Evolutionary conservation across 2,113 vertebrate genomes (phyloP).

Genomic region (Lampris megalopsis): DNA sequence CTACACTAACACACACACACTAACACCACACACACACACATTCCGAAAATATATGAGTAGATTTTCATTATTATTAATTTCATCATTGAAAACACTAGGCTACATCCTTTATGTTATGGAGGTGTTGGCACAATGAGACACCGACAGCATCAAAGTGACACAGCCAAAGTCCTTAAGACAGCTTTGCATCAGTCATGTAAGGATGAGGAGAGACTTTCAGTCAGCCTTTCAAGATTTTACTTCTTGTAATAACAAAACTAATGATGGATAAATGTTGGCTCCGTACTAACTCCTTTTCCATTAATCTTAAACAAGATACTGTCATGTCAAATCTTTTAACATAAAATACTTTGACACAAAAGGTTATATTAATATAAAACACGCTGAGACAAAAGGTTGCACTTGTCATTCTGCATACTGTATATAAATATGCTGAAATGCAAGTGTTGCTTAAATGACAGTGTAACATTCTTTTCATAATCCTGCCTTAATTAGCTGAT

Average conservation of each 20-base stretch:
- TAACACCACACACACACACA: too few species aligned
- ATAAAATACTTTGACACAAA: background rate
- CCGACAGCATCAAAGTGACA: background rate
- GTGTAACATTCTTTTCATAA: background rate
- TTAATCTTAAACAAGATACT: slow-evolving; percentile 1
- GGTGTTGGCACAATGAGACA: background rate
- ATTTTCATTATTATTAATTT: too few species aligned
- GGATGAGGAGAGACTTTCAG: slow-evolving; percentile 6
- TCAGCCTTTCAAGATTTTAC: background rate
- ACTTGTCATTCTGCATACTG: background rate
- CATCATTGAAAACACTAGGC: too few species aligned
- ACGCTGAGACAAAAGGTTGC: background rate
- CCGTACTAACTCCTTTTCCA: background rate
- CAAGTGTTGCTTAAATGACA: background rate
- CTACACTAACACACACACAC: too few species aligned
- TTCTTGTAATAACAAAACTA: background rate
- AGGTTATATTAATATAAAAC: background rate
- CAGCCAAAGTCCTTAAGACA: background rate
- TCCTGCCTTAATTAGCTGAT: background rate
- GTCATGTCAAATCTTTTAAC: background rate
- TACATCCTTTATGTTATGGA: too few species aligned
- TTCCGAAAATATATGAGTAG: too few species aligned
- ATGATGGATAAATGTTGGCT: slow-evolving; percentile 7
- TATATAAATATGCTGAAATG: background rate
- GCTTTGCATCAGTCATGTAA: slow-evolving; percentile 8